Conservation (phyloP, 1,140 invertebrate genomes). For the Gryllus bimaculatus region DNA sequence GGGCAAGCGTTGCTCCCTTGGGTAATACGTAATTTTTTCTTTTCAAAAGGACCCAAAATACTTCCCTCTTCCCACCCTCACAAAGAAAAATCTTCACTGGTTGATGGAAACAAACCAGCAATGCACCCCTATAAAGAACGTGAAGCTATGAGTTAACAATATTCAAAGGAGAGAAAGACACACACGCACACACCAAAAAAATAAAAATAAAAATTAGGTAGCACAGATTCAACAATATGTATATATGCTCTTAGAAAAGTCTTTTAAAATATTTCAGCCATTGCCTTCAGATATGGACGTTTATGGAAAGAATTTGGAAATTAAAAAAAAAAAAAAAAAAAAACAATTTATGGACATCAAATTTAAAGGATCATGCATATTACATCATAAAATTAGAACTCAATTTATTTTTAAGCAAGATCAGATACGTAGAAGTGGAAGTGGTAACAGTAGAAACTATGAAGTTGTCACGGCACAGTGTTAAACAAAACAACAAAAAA, state of each 20-base stretch:
- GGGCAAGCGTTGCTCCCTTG: neutral
- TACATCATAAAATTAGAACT: too few species aligned
- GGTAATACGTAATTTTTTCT: neutral
- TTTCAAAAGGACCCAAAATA: neutral
- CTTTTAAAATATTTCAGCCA: slow-evolving; percentile 1
- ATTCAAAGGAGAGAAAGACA: neutral
- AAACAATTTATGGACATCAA: too few species aligned
- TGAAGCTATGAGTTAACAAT: neutral
- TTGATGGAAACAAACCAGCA: neutral
- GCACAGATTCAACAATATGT: neutral
- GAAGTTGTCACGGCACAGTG: too few species aligned
- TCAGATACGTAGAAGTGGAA: too few species aligned
- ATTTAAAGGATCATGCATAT: too few species aligned
- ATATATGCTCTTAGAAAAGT: slow-evolving; percentile 5
- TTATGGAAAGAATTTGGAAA: neutral
- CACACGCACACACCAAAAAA: neutral
- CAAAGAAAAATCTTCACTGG: neutral
- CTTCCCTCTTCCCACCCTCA: neutral
- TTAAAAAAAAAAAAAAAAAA: too few species aligned
- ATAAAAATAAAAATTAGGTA: neutral
- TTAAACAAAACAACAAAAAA: too few species aligned
- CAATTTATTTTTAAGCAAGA: too few species aligned
- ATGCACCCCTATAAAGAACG: neutral
- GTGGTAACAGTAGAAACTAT: too few species aligned
- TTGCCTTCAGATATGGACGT: neutral